phyloP scores from a whole-genome alignment of 2,888 invertebrate genomes.

The Macrosoma leucophasiata region DNA sequence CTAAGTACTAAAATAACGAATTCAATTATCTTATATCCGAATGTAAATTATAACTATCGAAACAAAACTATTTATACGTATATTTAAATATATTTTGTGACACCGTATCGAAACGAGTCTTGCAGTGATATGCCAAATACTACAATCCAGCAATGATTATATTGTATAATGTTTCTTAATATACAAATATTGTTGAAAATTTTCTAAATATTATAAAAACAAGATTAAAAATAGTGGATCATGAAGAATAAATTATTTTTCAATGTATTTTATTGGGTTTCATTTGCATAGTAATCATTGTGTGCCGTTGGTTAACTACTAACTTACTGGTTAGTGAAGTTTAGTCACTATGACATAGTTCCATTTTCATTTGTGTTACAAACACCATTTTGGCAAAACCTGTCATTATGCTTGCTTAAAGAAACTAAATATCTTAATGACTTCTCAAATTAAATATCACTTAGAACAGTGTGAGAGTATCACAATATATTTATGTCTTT shows the following conservation, averaged over 20 bases:
- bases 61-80: slow-evolving; percentile 16
- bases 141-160: slow-evolving; percentile 68
- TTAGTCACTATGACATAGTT: too few relatives aligned
- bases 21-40: too few relatives aligned
- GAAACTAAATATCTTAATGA: too few relatives aligned
- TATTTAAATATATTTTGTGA: slow-evolving; percentile 48
- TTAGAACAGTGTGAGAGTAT: too few relatives aligned
- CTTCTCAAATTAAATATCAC: too few relatives aligned
- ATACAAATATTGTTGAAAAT: slow-evolving; percentile 73
- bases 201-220: slow-evolving; percentile 70
- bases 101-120: slow-evolving; percentile 50
- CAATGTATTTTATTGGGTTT: slow-evolving; percentile 56
- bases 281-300: slow-evolving; percentile 32
- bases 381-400: too few relatives aligned
- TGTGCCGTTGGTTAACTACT: slow-evolving; percentile 2
- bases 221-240: slow-evolving; percentile 65
- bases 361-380: too few relatives aligned
- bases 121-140: slow-evolving; percentile 73
- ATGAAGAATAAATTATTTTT: slow-evolving; percentile 74
- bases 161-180: slow-evolving; percentile 67
- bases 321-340: too few relatives aligned
- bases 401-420: too few relatives aligned
- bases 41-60: too few relatives aligned
- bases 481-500: too few relatives aligned
- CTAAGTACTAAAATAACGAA: slow-evolving; percentile 9